Base-by-base conservation (phyloP, 2,888 invertebrate species). In the Lochmaea crataegi region DNA sequence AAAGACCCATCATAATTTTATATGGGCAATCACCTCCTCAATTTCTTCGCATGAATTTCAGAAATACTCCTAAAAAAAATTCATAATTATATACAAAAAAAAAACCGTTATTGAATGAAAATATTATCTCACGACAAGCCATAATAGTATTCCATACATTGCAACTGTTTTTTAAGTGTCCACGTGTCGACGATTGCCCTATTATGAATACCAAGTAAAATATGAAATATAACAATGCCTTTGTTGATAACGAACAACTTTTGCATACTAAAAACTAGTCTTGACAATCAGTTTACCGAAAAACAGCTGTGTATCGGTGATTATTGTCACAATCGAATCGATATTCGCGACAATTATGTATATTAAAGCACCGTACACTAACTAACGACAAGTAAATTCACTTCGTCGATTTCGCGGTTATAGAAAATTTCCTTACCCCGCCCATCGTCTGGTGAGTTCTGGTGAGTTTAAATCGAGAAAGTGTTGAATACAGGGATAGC, bases 51-150 rank as follows among this genome's bases (percentile, higher is more conserved):
- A 7, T 32, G 32, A 32, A 32, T 32, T 6, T 1, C 32, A 32
- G 32, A 7, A 32, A 32, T 1, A 32, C 32, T 7, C 32, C 7
- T 7, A 2, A 1, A 6, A 6, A 32, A 32, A 32, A 32, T 32
- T 7, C 7, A 89, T 86, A 86, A 11, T 41, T 16, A 48, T 22
- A 32, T 38, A 32, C 22, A n/a, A 11, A 22, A 32, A 22, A 32
- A 22, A 26, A 22, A 57, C 18, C 18, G 60, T n/a, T n/a, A 26
- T 60, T 38, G 1, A 32, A 32, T 38, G 11, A 60, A 60, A 32
- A 26, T 38, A 60, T 22, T 22, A 22, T 38, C 6, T 38, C 6
- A 60, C 26, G 60, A 14, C 26, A n/a, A 32, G 32, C 6, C 7
- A 7, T 32, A 32, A 32, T 32, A 32, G 32, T 32, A 32, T 5